Conservation (phyloP, 2,797 vertebrate species). For the Lophius americanus region DNA sequence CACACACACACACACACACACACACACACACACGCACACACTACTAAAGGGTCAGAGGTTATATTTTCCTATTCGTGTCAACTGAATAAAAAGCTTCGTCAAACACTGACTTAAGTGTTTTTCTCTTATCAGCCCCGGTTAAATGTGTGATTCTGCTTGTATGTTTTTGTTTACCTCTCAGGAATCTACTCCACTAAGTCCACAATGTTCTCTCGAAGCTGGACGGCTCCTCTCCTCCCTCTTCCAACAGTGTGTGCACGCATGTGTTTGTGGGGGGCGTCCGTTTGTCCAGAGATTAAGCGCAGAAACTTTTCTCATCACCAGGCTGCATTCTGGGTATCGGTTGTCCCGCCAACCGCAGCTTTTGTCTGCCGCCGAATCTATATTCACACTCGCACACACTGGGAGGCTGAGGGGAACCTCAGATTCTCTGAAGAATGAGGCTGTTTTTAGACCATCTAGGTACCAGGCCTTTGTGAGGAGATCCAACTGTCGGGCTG, state of each 20-base stretch:
- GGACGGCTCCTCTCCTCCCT: slow-evolving; percentile 58
- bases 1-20: not conserved
- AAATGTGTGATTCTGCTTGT: slow-evolving; percentile 55
- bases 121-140: slow-evolving; percentile 60
- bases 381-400: slow-evolving; percentile 73
- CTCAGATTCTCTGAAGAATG: slow-evolving; percentile 69
- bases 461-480: slow-evolving; percentile 68
- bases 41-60: not conserved
- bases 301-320: slow-evolving; percentile 82
- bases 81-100: slow-evolving; percentile 38
- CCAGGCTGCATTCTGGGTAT: slow-evolving; percentile 79
- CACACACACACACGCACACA: not conserved
- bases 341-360: slow-evolving; percentile 79
- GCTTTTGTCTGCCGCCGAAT: slow-evolving; percentile 82
- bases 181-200: slow-evolving; percentile 79
- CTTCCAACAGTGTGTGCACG: slow-evolving; percentile 67
- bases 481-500: slow-evolving; percentile 59
- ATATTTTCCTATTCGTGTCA: slow-evolving; percentile 3
- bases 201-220: slow-evolving; percentile 67
- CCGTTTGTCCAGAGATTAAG: slow-evolving; percentile 84
- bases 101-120: slow-evolving; percentile 60
- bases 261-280: slow-evolving; percentile 69
- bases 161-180: slow-evolving; percentile 77
- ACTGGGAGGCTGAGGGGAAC: slow-evolving; percentile 69
- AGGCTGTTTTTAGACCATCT: slow-evolving; percentile 76